Conservation (phyloP, 1,140 invertebrate species). For the Euglossa dilemma region DNA sequence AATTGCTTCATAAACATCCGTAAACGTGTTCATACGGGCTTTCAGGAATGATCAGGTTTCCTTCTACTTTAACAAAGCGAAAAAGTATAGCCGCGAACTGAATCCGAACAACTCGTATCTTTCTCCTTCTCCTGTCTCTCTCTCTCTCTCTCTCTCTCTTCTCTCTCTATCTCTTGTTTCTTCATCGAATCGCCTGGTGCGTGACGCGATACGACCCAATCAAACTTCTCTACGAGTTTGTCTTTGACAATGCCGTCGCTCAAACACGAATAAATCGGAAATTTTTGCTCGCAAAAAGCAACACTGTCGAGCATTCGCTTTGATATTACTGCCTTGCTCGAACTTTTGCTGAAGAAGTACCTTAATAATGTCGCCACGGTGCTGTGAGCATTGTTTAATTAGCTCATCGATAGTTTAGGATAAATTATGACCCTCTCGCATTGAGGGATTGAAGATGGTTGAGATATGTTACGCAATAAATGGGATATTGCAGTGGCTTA, state of each 20-base stretch:
- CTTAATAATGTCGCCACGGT: background rate
- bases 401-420: background rate
- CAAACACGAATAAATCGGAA: background rate
- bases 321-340: slow-evolving; percentile 3
- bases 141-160: background rate
- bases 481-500: too few relatives aligned
- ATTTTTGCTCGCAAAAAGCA: background rate
- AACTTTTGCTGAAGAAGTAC: background rate
- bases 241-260: background rate
- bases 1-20: too few relatives aligned
- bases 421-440: too few relatives aligned
- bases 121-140: background rate
- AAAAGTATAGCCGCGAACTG: background rate
- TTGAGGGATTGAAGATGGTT: background rate
- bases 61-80: background rate
- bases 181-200: background rate
- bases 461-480: background rate
- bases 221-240: background rate
- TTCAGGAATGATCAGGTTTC: background rate
- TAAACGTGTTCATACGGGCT: background rate
- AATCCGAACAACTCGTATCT: background rate
- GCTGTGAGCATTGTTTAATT: background rate
- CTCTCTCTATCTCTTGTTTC: background rate
- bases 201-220: background rate
- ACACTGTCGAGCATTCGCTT: background rate